A percentile compares a stretch with the other conserved stretches of the same genome.
Evolutionary conservation across 2,888 invertebrate species (phyloP).

Genomic region (Leptothorax acervorum): DNA sequence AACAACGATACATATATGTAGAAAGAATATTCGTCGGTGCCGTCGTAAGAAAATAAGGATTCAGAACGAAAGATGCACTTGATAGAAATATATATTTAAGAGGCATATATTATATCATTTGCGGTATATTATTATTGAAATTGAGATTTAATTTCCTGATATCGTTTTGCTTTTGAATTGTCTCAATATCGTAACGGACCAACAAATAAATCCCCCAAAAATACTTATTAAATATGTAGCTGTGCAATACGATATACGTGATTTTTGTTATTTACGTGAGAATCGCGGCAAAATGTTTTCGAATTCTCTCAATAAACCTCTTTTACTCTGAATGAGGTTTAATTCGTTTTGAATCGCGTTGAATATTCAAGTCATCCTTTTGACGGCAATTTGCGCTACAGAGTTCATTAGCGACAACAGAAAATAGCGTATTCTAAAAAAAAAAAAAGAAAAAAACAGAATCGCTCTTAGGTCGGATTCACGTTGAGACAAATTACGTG

Average conservation of each 20-base stretch:
- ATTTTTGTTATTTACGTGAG: constrained; percentile 18
- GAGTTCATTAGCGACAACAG: constrained; percentile 26
- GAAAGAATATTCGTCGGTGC: background rate
- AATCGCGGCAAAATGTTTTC: constrained; percentile 19
- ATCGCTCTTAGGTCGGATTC: background rate
- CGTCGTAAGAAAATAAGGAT: constrained; percentile 5
- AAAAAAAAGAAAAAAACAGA: background rate
- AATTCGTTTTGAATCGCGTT: constrained; percentile 11
- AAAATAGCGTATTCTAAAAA: constrained; percentile 12
- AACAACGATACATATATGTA: background rate
- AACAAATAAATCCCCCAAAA: background rate
- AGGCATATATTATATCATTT: background rate
- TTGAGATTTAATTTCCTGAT: background rate
- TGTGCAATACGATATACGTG: background rate
- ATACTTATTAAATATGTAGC: background rate
- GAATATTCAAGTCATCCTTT: constrained; percentile 5
- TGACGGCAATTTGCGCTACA: constrained; percentile 11
- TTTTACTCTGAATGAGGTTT: constrained; percentile 29
- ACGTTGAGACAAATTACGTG: constrained; percentile 27
- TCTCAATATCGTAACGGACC: background rate
- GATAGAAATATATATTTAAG: background rate
- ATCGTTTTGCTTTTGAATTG: background rate
- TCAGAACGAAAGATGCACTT: background rate
- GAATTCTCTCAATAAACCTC: constrained; percentile 8
- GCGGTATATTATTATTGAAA: background rate